These are phyloP conservation scores for Anabas testudineus DNA, from an alignment of 2,797 vertebrate species.

Conservation along the genomic window DNA sequence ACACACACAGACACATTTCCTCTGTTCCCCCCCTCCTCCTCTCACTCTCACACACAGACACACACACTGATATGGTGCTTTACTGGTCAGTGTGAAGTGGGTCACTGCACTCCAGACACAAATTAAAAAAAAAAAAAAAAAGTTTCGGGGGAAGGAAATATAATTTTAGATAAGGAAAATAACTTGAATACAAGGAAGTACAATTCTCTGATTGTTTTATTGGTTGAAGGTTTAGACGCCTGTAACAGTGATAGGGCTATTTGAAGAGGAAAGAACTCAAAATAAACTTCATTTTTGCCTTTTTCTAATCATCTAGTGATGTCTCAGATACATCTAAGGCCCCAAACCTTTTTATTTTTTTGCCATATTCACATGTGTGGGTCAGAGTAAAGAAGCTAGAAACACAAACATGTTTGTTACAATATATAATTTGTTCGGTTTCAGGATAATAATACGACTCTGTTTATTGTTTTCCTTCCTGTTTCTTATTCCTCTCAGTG, in stretches of 20 bases:
- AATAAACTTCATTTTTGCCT: background rate
- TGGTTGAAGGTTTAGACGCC: background rate
- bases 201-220: background rate
- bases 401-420: background rate
- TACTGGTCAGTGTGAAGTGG: constrained; percentile 60
- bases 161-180: constrained; percentile 53
- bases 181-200: constrained; percentile 17
- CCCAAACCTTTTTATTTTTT: background rate
- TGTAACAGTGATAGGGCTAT: background rate
- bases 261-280: background rate
- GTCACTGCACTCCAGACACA: constrained; percentile 48
- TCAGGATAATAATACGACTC: constrained; percentile 21
- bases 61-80: constrained; percentile 13
- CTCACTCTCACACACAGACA: constrained; percentile 2
- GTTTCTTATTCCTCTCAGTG: constrained; percentile 6
- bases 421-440: constrained; percentile 6
- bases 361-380: background rate
- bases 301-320: background rate
- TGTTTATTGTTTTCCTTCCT: background rate
- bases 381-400: background rate
- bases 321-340: background rate
- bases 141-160: constrained; percentile 33
- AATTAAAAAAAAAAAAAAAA: constrained; percentile 5
- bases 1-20: constrained; percentile 7
- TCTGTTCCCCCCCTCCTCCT: background rate